Evolutionary conservation across 2,113 vertebrate genomes (phyloP).

Genomic region (Poeciliopsis turrubarensis): DNA sequence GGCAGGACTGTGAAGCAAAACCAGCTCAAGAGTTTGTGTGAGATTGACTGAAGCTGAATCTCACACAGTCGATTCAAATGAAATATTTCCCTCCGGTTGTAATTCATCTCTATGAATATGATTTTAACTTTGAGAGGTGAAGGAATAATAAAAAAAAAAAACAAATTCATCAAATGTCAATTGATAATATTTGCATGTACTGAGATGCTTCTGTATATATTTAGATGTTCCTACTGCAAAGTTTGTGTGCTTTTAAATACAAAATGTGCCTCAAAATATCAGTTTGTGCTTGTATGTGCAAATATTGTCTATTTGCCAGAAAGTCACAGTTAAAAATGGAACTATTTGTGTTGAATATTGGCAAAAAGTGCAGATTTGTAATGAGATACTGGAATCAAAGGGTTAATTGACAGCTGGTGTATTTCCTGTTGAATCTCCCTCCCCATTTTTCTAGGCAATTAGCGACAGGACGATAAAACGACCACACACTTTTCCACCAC

Average conservation of each 20-base stretch:
- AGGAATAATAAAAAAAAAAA: too few species aligned
- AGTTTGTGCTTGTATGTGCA: not conserved
- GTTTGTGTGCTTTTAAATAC: not conserved
- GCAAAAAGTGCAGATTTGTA: constrained; percentile 22
- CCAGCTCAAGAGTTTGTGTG: not conserved
- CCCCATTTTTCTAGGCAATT: constrained; percentile 73
- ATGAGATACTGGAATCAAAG: constrained; percentile 6
- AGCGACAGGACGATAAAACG: constrained; percentile 79
- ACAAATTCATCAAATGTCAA: too few species aligned
- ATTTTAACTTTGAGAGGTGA: too few species aligned
- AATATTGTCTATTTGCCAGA: not conserved
- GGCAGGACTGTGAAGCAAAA: not conserved
- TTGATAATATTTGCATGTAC: too few species aligned
- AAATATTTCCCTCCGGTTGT: too few species aligned
- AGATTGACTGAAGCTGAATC: not conserved
- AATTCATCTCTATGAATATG: too few species aligned
- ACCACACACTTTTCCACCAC: constrained; percentile 81
- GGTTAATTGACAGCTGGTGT: constrained; percentile 58
- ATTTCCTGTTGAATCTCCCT: constrained; percentile 80
- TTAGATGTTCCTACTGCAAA: not conserved
- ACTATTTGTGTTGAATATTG: not conserved
- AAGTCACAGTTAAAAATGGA: not conserved
- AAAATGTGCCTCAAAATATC: not conserved
- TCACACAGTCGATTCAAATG: too few species aligned
- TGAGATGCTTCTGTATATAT: too few species aligned